A percentile compares a stretch with the other conserved stretches of the same genome.
Evolutionary conservation across 2,888 invertebrate species (phyloP).

Genomic region (Scaeva pyrastri): DNA sequence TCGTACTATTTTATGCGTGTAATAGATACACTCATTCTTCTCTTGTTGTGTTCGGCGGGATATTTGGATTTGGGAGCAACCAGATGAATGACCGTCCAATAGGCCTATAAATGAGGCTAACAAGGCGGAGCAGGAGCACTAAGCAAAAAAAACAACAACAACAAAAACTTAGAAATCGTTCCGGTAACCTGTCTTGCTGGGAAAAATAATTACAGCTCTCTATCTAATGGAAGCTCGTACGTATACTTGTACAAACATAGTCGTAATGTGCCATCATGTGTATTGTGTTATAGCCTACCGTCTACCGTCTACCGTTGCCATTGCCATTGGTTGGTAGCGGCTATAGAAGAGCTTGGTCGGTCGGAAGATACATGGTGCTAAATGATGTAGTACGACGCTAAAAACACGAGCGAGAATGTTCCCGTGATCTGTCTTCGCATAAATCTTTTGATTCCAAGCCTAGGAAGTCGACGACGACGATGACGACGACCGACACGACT

Average conservation of each 20-base stretch:
- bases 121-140: slow-evolving; percentile 36
- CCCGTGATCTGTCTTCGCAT: slow-evolving; percentile 75
- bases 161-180: slow-evolving; percentile 61
- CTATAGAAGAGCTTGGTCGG: not conserved
- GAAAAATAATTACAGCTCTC: slow-evolving; percentile 74
- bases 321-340: too few species aligned
- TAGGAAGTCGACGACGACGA: slow-evolving; percentile 11
- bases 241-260: slow-evolving; percentile 9
- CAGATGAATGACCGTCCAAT: slow-evolving; percentile 57
- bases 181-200: slow-evolving; percentile 72
- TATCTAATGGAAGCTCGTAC: slow-evolving; percentile 66
- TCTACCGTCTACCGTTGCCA: not conserved
- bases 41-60: not conserved
- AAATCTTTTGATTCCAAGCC: slow-evolving; percentile 65
- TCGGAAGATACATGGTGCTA: slow-evolving; percentile 69
- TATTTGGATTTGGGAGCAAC: slow-evolving; percentile 39
- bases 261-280: slow-evolving; percentile 19
- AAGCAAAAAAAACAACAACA: not conserved
- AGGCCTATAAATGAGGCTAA: slow-evolving; percentile 45
- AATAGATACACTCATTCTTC: not conserved
- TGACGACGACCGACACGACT: too few species aligned
- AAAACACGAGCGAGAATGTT: slow-evolving; percentile 72
- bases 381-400: slow-evolving; percentile 75
- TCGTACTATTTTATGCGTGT: slow-evolving; percentile 59
- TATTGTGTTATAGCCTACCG: slow-evolving; percentile 28